A percentile compares a stretch with the other conserved stretches of the same genome.
Conservation (phyloP, 2,888 invertebrate genomes). For the Papilio demoleus region DNA sequence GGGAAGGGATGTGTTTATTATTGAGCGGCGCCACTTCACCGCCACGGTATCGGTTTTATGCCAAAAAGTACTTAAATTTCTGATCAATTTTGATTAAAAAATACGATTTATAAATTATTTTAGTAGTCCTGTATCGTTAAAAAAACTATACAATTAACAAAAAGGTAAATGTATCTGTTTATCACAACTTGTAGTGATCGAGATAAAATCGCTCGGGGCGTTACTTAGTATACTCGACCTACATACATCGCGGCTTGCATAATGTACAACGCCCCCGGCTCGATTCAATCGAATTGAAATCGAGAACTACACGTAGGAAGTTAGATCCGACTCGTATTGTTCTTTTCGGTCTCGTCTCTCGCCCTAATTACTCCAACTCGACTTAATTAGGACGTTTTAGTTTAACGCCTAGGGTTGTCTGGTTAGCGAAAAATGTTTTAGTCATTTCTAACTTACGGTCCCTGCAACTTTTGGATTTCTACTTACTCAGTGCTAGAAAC, state of each 20-base stretch:
- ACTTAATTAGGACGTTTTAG: slow-evolving; percentile 34
- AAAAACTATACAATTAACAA: neutral
- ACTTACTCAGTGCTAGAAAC: too few relatives aligned
- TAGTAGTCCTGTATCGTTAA: neutral
- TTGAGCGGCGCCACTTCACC: too few relatives aligned
- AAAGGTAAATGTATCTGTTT: slow-evolving; percentile 26
- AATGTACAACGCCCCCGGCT: slow-evolving; percentile 54
- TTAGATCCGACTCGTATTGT: slow-evolving; percentile 35
- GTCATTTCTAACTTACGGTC: neutral
- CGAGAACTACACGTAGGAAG: slow-evolving; percentile 45
- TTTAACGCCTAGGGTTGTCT: slow-evolving; percentile 19
- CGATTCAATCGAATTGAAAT: slow-evolving; percentile 55
- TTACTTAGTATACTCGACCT: slow-evolving; percentile 54
- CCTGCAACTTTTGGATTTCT: neutral
- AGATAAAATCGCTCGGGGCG: slow-evolving; percentile 53
- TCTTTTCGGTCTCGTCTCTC: slow-evolving; percentile 27
- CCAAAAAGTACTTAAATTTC: too few relatives aligned
- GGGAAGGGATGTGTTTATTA: too few relatives aligned
- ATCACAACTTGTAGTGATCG: slow-evolving; percentile 46
- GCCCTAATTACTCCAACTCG: slow-evolving; percentile 29
- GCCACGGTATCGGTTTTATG: too few relatives aligned
- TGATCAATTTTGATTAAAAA: too few relatives aligned
- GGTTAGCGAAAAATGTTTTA: neutral
- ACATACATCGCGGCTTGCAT: slow-evolving; percentile 59
- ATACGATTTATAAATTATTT: too few relatives aligned